A percentile compares a stretch with the other conserved stretches of the same genome.
Evolutionary conservation across 2,113 vertebrate species (phyloP).

Genomic region (Elanus axillaris): DNA sequence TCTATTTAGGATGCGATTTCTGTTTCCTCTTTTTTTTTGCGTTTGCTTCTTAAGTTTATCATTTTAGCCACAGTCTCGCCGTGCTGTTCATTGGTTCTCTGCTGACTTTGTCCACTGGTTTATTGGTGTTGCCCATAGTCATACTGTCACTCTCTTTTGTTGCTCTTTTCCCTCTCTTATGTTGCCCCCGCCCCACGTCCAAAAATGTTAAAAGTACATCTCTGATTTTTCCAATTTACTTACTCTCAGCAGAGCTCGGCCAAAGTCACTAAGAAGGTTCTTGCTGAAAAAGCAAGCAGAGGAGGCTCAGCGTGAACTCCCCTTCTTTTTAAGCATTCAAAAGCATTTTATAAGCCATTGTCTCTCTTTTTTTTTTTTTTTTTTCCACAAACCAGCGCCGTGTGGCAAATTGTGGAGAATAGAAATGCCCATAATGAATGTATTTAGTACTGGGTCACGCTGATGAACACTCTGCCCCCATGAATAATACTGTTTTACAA

Average conservation of each 20-base stretch:
- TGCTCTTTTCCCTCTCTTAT: background rate
- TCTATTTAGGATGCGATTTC: conserved; percentile 42
- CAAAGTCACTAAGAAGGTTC: conserved; percentile 66
- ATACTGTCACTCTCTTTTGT: background rate
- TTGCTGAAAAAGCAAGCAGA: conserved; percentile 60
- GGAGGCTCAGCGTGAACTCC: conserved; percentile 64
- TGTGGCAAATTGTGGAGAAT: conserved; percentile 89
- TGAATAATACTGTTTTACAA: conserved; percentile 87
- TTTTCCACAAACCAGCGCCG: conserved; percentile 75
- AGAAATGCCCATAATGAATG: conserved; percentile 88
- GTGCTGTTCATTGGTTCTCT: background rate
- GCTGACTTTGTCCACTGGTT: conserved; percentile 12
- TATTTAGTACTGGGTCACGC: conserved; percentile 87
- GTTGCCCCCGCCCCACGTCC: background rate
- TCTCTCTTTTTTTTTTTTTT: conserved; percentile 52
- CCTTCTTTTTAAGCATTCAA: conserved; percentile 70
- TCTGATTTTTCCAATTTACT: conserved; percentile 52
- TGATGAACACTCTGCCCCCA: conserved; percentile 82
- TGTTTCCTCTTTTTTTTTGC: background rate
- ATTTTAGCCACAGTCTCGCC: background rate
- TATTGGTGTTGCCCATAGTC: background rate
- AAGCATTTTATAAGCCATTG: conserved; percentile 81
- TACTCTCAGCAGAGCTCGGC: conserved; percentile 54
- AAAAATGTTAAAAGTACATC: conserved; percentile 53
- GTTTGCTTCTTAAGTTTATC: conserved; percentile 32